Evolutionary conservation across 2,797 vertebrate genomes (phyloP).

Genomic region (Pantherophis alleghaniensis): DNA sequence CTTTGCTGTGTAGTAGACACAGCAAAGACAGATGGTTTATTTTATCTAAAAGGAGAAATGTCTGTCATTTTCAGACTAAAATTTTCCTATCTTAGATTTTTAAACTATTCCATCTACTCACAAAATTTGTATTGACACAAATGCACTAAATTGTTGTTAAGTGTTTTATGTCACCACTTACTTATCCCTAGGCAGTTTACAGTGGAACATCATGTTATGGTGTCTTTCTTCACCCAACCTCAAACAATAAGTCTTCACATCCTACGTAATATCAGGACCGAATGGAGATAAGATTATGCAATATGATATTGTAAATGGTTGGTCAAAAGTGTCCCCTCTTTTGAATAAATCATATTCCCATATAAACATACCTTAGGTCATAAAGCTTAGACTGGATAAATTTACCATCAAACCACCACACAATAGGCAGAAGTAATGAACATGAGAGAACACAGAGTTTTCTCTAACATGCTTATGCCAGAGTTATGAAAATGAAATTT

Average conservation of each 20-base stretch:
- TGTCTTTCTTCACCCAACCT: neutral
- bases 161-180: neutral
- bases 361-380: neutral
- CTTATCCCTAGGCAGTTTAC: neutral
- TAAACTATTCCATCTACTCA: slow-evolving; percentile 16
- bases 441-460: neutral
- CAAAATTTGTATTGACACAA: neutral
- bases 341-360: neutral
- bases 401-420: neutral
- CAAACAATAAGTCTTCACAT: slow-evolving; percentile 36
- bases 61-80: slow-evolving; percentile 27
- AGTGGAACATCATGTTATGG: neutral
- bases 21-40: neutral
- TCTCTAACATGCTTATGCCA: neutral
- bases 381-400: neutral
- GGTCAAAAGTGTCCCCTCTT: neutral
- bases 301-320: neutral
- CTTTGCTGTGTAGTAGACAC: slow-evolving; percentile 7
- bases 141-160: neutral
- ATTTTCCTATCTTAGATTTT: neutral
- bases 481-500: neutral
- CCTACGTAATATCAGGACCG: neutral
- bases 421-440: neutral
- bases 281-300: neutral
- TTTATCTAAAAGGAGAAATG: slow-evolving; percentile 5